Conservation (phyloP, 2,797 vertebrate species). For the Alauda arvensis region DNA sequence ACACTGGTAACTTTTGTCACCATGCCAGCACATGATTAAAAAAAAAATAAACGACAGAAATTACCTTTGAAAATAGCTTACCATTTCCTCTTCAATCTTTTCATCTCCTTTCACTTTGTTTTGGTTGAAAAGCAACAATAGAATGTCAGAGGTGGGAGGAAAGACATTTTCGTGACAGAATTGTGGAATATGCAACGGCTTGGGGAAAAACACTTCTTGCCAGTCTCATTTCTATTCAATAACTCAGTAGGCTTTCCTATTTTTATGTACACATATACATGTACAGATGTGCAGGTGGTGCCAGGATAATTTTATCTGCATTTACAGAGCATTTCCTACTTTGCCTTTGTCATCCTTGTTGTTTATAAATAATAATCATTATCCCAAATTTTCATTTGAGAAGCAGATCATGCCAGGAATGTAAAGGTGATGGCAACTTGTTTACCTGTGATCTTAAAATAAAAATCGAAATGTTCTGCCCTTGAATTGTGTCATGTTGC, state of each 20-base stretch:
- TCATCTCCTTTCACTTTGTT: constrained; percentile 26
- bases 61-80: constrained; percentile 27
- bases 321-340: neutral
- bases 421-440: neutral
- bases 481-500: neutral
- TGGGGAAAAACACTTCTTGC: neutral
- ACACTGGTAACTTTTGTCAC: neutral
- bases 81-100: constrained; percentile 7
- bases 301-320: neutral
- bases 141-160: constrained; percentile 17
- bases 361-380: neutral
- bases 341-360: neutral
- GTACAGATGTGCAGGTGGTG: neutral
- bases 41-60: neutral
- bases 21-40: neutral
- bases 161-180: neutral
- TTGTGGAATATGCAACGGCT: neutral
- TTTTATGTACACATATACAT: constrained; percentile 5
- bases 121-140: constrained; percentile 44
- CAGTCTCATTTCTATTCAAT: constrained; percentile 21
- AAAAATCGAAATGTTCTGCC: neutral
- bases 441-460: constrained; percentile 2
- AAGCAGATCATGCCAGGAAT: neutral
- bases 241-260: neutral
- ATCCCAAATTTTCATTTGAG: neutral